phyloP scores from a whole-genome alignment of 2,113 vertebrate genomes.

The Thymallus thymallus region DNA sequence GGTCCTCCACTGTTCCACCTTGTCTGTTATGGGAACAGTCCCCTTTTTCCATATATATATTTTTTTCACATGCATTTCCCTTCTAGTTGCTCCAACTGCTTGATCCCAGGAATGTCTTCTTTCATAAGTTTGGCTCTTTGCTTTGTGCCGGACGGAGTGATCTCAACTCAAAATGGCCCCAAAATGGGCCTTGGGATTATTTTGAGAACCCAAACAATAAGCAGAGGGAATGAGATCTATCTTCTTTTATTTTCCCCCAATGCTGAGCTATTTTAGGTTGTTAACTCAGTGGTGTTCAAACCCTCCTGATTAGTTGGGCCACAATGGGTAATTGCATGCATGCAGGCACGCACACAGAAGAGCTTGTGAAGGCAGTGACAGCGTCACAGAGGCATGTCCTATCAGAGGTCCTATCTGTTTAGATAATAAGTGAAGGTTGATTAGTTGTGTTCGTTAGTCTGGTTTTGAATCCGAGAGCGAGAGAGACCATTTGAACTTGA shows the following conservation, averaged over 20 bases:
- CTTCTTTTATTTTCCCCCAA: slow-evolving; percentile 19
- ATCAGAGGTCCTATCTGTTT: too few relatives aligned
- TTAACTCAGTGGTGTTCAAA: slow-evolving; percentile 42
- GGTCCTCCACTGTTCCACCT: neutral
- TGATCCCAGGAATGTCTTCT: slow-evolving; percentile 37
- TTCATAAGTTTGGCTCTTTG: slow-evolving; percentile 39
- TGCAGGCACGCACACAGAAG: neutral
- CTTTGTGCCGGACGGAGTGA: neutral
- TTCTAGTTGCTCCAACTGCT: slow-evolving; percentile 6
- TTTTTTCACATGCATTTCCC: slow-evolving; percentile 19
- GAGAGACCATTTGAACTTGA: too few relatives aligned
- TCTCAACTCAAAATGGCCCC: slow-evolving; percentile 42
- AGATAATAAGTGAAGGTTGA: neutral
- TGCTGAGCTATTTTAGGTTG: slow-evolving; percentile 15
- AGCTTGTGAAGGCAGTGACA: slow-evolving; percentile 15
- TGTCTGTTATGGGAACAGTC: slow-evolving; percentile 16
- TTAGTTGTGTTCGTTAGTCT: too few relatives aligned
- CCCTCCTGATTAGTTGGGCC: slow-evolving; percentile 19
- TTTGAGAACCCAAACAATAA: slow-evolving; percentile 37
- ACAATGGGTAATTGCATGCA: slow-evolving; percentile 9
- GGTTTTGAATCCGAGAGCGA: too few relatives aligned
- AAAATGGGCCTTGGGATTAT: slow-evolving; percentile 31
- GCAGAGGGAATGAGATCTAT: slow-evolving; percentile 25
- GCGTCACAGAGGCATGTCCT: too few relatives aligned
- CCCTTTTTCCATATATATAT: slow-evolving; percentile 22